These are phyloP conservation scores for Leucoptera coffeella DNA, from an alignment of 2,888 invertebrate species.

Conservation along the genomic window DNA sequence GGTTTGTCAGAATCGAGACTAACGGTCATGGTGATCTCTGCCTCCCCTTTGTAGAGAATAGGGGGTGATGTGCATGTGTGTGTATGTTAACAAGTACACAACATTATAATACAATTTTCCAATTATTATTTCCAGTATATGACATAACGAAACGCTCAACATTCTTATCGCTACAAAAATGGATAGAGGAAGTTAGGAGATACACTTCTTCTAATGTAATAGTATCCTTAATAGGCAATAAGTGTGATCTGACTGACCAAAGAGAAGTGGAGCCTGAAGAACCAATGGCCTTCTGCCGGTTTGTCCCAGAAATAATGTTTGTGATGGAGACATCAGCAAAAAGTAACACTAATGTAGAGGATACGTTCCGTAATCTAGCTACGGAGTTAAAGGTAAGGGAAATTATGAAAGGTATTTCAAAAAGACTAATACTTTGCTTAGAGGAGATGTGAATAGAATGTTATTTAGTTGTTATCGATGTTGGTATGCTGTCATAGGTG, in stretches of 20 bases:
- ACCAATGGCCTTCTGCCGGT: slow-evolving; percentile 80
- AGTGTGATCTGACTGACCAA: slow-evolving; percentile 76
- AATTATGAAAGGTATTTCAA: neutral
- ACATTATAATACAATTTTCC: too few relatives aligned
- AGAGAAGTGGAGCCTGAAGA: slow-evolving; percentile 82
- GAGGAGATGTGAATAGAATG: neutral
- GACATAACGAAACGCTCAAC: slow-evolving; percentile 91
- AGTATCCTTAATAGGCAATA: slow-evolving; percentile 87
- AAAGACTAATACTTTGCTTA: neutral
- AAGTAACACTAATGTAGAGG: slow-evolving; percentile 86
- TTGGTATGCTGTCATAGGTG: too few relatives aligned
- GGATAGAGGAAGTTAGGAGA: slow-evolving; percentile 93
- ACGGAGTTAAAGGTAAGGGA: slow-evolving; percentile 70
- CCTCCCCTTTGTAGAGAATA: too few relatives aligned
- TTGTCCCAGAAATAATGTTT: slow-evolving; percentile 79
- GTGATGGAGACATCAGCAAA: slow-evolving; percentile 88
- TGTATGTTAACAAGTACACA: too few relatives aligned
- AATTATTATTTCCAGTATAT: slow-evolving; percentile 77
- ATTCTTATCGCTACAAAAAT: slow-evolving; percentile 85
- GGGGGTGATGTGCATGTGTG: too few relatives aligned
- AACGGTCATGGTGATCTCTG: too few relatives aligned
- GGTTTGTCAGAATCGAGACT: too few relatives aligned
- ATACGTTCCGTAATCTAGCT: slow-evolving; percentile 79
- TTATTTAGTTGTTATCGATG: slow-evolving; percentile 3
- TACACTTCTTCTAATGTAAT: slow-evolving; percentile 91